Conservation (phyloP, 2,888 invertebrate genomes). For the Clanis bilineata region DNA sequence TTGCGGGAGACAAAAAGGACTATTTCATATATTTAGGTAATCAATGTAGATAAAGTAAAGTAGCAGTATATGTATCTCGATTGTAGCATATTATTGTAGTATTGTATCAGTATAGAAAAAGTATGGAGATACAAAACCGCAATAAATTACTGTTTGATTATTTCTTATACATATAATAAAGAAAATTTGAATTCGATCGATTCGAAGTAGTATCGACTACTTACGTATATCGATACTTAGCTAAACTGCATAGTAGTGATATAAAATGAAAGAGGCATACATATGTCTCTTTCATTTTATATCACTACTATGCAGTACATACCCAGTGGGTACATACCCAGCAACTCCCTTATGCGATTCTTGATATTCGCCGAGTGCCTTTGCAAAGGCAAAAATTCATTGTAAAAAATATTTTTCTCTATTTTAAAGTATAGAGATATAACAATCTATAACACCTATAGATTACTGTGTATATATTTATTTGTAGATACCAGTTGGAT, state of each 20-base stretch:
- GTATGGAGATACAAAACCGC: not conserved
- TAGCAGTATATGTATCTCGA: not conserved
- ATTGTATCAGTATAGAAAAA: not conserved
- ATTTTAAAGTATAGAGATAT: slow-evolving; percentile 2
- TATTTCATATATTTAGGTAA: not conserved
- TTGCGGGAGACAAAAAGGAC: not conserved
- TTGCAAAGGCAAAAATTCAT: slow-evolving; percentile 5
- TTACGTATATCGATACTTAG: too few relatives aligned
- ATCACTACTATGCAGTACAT: not conserved
- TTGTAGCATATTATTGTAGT: not conserved
- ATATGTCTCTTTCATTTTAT: not conserved
- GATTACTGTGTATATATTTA: slow-evolving; percentile 8
- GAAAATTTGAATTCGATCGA: not conserved
- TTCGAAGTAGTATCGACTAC: too few relatives aligned
- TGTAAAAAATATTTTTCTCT: slow-evolving; percentile 3
- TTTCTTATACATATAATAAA: not conserved
- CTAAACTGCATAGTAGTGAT: not conserved
- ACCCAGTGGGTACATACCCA: not conserved
- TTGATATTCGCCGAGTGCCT: slow-evolving; percentile 3
- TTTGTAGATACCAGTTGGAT: slow-evolving; percentile 5
- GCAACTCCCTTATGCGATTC: not conserved
- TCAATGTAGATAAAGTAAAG: slow-evolving; percentile 1
- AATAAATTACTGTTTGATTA: not conserved
- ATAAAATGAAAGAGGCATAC: not conserved
- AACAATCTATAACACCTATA: not conserved